These are phyloP conservation scores for Astreopora myriophthalma DNA, from an alignment of 64 coral and sea anemone genomes.

Conservation along the genomic window DNA sequence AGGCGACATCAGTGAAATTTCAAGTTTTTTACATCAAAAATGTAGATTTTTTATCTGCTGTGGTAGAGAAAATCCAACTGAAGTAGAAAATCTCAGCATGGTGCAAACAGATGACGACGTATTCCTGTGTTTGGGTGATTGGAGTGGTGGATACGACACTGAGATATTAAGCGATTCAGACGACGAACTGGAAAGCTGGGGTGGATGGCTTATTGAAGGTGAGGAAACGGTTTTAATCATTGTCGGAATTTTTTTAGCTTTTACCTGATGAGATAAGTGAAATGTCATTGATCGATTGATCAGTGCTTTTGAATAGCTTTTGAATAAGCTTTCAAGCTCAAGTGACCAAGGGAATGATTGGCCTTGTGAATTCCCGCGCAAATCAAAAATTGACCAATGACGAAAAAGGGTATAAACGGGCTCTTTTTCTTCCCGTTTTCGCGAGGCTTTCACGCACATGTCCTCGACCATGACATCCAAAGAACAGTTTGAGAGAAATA, in stretches of 20 bases:
- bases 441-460: neutral
- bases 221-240: neutral
- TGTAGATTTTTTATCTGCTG: conserved; percentile 5
- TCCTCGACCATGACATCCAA: neutral
- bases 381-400: neutral
- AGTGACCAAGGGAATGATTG: neutral
- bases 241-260: neutral
- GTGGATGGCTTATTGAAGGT: neutral
- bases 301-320: too few species aligned
- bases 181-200: neutral
- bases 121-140: conserved; percentile 27
- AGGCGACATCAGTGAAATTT: conserved; percentile 11
- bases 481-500: neutral
- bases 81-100: conserved; percentile 18
- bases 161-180: too few species aligned
- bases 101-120: conserved; percentile 6
- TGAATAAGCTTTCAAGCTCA: too few species aligned
- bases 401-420: neutral
- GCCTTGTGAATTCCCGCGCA: neutral
- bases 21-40: conserved; percentile 12
- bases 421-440: neutral
- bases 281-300: neutral
- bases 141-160: neutral
- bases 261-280: neutral
- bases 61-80: conserved; percentile 8